Percentiles rank a stretch among this genome's conserved stretches.
These are phyloP conservation scores for Enteromius treurensis DNA, from an alignment of 2,797 vertebrate genomes.

Conservation along the genomic window DNA sequence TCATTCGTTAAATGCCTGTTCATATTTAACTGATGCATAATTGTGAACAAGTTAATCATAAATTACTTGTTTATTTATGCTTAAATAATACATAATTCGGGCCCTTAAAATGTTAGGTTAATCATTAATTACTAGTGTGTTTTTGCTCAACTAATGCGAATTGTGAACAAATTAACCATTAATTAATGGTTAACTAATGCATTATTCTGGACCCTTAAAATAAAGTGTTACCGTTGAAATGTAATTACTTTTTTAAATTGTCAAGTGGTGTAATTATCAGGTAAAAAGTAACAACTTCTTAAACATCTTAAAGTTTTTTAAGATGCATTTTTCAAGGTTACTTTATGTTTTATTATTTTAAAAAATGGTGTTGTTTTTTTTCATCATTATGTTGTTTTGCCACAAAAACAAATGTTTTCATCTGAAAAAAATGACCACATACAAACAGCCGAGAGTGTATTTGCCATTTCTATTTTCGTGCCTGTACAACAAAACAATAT, in stretches of 20 bases:
- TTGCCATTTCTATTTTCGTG: slow-evolving; percentile 1
- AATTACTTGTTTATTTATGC: too few relatives aligned
- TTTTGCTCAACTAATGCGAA: too few relatives aligned
- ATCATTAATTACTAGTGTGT: too few relatives aligned
- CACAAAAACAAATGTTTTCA: not conserved
- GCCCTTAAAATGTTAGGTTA: too few relatives aligned
- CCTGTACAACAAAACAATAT: slow-evolving; percentile 1
- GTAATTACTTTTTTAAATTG: not conserved
- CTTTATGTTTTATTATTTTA: not conserved
- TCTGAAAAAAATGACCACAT: slow-evolving; percentile 1
- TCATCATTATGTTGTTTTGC: too few relatives aligned
- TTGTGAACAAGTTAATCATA: too few relatives aligned
- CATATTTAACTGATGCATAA: too few relatives aligned
- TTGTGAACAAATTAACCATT: too few relatives aligned
- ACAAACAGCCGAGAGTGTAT: not conserved
- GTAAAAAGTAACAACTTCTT: not conserved
- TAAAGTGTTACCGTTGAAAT: not conserved
- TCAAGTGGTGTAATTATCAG: not conserved
- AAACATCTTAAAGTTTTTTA: not conserved
- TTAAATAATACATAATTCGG: too few relatives aligned
- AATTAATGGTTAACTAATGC: too few relatives aligned
- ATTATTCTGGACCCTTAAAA: too few relatives aligned
- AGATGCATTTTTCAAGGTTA: not conserved
- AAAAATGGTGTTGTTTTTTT: not conserved
- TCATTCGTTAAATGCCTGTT: too few relatives aligned